Base-by-base conservation (phyloP, 2,888 invertebrate genomes). In the Timema podura region DNA sequence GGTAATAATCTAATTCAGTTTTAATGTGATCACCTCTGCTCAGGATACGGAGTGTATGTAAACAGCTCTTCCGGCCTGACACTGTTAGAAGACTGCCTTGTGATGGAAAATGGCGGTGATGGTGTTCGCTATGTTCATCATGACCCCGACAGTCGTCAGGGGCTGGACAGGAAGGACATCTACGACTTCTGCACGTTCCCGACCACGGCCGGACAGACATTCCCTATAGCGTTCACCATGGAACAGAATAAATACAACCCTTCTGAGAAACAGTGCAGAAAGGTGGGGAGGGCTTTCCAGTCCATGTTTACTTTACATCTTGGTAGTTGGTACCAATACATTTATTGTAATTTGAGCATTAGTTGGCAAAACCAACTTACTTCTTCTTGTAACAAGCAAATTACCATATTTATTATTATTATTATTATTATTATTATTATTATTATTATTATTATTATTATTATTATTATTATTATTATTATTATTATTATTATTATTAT, bases 21-120 rank as follows among this genome's bases (percentile, higher is more conserved):
- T 30, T 30, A 30, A 30, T 30, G 1, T 30, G 30, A 30, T 30
- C 30, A 30, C 30, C 30, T 30, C 30, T 30, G 30, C 30, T 30
- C 87, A 86, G 95, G 96, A 71, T 92, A 93, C 78, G 96, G 96
- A 46, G 84, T 96, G 68, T 95, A 92, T 82, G 87, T 96, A 61
- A 96, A 96, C 83, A 93, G 93, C 74, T 93, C 92, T 67, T 91
- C 90, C 77, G 96, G 96, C 2, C 85, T 91, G 78, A 86, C 91
- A 9, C 88, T 89, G 75, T 84, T 97, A 68, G 90, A 92, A 74
- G 89, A 90, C 75, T 92, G 94, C 76, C 83, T 86, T 64, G 85
- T 97, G 13, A 87, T 88, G 74, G 91, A 92, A 76, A 98, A 97
- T 80, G 93, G 91, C 6, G 96, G 91, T 0, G 96, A 97, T 80